Conservation (phyloP, 2,888 invertebrate species). For the Dasypogon diadema region DNA sequence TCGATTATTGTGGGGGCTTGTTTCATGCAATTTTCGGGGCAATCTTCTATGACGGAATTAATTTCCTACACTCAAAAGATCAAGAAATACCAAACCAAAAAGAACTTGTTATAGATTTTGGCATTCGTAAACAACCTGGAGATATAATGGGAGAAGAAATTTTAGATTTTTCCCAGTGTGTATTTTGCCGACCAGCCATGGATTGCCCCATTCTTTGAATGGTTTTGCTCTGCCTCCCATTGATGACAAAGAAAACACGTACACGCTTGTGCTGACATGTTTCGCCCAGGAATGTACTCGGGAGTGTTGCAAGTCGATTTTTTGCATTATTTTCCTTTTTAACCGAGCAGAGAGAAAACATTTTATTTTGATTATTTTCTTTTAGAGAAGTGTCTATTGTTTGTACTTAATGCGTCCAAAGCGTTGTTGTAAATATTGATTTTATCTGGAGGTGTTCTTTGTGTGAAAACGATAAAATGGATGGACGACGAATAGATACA, state of each 20-base stretch:
- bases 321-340: background rate
- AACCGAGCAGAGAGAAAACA: conserved; percentile 18
- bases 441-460: conserved; percentile 4
- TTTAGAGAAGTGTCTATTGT: conserved; percentile 35
- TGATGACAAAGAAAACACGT: conserved; percentile 56
- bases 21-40: conserved; percentile 29
- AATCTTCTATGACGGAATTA: background rate
- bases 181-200: background rate
- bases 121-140: no score
- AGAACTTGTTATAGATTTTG: background rate
- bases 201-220: conserved; percentile 35
- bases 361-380: conserved; percentile 45
- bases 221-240: conserved; percentile 53
- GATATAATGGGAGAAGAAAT: no score
- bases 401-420: conserved; percentile 39
- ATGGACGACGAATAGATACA: no score
- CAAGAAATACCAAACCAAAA: no score
- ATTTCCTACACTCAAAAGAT: background rate
- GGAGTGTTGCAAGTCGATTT: conserved; percentile 24
- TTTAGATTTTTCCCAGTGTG: background rate
- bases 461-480: no score
- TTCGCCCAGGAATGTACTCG: conserved; percentile 49
- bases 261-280: conserved; percentile 52
- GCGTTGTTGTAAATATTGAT: conserved; percentile 46
- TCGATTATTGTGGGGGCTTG: conserved; percentile 52